Conservation (phyloP, 2,797 vertebrate genomes). For the Hypotaenidia okinawae region DNA sequence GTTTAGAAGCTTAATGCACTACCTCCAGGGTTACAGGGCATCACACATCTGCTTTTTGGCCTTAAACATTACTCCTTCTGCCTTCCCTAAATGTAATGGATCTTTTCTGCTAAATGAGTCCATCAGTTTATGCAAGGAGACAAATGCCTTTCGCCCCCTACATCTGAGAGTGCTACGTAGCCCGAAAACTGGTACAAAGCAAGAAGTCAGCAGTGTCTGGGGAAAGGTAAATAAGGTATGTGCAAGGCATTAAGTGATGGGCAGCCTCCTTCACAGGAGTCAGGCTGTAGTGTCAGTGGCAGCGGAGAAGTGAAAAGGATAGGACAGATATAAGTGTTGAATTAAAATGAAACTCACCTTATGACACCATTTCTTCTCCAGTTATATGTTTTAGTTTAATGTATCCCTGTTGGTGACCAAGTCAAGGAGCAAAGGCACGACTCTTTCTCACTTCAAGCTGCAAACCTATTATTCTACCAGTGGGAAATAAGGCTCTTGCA, state of each 20-base stretch:
- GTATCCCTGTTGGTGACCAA: conserved; percentile 62
- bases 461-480: conserved; percentile 72
- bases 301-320: neutral
- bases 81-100: neutral
- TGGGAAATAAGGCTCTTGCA: conserved; percentile 73
- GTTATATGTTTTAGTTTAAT: conserved; percentile 40
- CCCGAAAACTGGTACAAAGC: neutral
- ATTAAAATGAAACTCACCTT: conserved; percentile 21
- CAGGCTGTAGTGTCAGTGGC: neutral
- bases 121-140: neutral
- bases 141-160: neutral
- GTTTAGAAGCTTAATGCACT: conserved; percentile 7
- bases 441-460: conserved; percentile 24
- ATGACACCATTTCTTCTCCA: neutral
- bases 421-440: conserved; percentile 68
- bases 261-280: conserved; percentile 20
- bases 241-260: neutral
- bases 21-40: neutral
- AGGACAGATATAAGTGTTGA: neutral
- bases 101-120: neutral
- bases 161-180: neutral
- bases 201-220: neutral
- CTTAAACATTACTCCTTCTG: neutral
- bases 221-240: neutral
- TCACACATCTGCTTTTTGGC: conserved; percentile 11